These are phyloP conservation scores for Rhagium mordax DNA, from an alignment of 2,888 invertebrate species.

Conservation along the genomic window DNA sequence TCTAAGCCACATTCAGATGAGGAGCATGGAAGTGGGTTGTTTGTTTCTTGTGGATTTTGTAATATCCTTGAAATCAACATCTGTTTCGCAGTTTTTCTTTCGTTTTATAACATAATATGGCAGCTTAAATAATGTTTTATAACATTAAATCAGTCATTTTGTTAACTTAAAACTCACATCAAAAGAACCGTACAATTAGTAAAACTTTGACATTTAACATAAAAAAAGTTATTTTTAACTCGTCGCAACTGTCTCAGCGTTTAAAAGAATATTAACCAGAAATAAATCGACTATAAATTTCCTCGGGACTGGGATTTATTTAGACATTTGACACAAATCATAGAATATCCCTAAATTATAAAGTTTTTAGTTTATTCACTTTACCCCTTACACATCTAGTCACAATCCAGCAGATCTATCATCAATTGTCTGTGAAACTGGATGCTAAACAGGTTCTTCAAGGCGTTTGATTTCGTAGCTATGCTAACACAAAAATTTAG, in stretches of 20 bases:
- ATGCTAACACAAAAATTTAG: too few species aligned
- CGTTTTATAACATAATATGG: constrained; percentile 12
- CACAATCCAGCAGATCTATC: too few species aligned
- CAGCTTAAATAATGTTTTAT: constrained; percentile 8
- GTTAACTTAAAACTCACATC: constrained; percentile 21
- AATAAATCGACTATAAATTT: not conserved
- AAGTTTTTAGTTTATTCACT: too few species aligned
- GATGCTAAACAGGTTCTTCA: too few species aligned
- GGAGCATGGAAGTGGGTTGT: constrained; percentile 9
- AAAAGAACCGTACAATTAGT: constrained; percentile 13
- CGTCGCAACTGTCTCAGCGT: not conserved
- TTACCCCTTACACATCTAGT: too few species aligned
- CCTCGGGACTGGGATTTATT: not conserved
- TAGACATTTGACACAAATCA: not conserved
- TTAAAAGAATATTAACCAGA: not conserved
- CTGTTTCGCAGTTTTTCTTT: constrained; percentile 27
- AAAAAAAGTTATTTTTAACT: not conserved
- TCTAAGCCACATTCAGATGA: not conserved
- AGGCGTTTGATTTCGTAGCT: too few species aligned
- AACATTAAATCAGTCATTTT: constrained; percentile 16
- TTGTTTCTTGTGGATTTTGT: constrained; percentile 28
- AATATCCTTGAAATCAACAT: constrained; percentile 42
- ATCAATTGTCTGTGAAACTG: too few species aligned
- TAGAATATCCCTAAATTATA: too few species aligned
- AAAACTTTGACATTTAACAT: not conserved